Percentiles rank a stretch among this genome's conserved stretches.
phyloP scores from a whole-genome alignment of 2,113 vertebrate genomes.

The rat (Rattus norvegicus) region GRCr8 NC_086033.1:67809001-67809500 shows the following conservation, averaged over 20 bases:
- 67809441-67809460: neutral
- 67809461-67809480: neutral
- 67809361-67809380: neutral
- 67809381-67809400: neutral
- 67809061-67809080: neutral
- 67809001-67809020: neutral
- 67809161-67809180: neutral
- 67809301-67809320: neutral
- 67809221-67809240: neutral
- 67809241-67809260: neutral
- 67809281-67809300: neutral
- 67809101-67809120: neutral
- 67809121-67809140: neutral
- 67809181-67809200: neutral
- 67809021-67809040: neutral
- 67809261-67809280: rapidly evolving
- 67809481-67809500: neutral
- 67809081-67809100: neutral
- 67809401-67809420: neutral
- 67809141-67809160: neutral
- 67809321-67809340: neutral
- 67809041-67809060: neutral
- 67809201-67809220: neutral
- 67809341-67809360: neutral
- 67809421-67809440: neutral